phyloP scores from a whole-genome alignment of 2,888 invertebrate genomes.

The Epistrophe grossulariae region DNA sequence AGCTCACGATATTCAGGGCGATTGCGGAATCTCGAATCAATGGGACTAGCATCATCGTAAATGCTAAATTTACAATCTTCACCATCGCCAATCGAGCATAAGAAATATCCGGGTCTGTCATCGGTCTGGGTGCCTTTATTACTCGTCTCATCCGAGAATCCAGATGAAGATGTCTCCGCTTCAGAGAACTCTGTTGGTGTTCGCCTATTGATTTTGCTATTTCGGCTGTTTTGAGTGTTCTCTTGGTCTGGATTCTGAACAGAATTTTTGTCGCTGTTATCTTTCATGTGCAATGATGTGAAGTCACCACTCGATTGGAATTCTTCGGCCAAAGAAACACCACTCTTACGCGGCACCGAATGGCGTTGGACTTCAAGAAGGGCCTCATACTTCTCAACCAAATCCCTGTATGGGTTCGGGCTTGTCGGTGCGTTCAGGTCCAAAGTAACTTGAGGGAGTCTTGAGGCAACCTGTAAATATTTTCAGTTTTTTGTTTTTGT shows the following conservation, averaged over 20 bases:
- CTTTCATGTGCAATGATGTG: conserved; percentile 78
- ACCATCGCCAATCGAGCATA: conserved; percentile 93
- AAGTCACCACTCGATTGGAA: conserved; percentile 90
- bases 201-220: conserved; percentile 85
- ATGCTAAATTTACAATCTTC: conserved; percentile 94
- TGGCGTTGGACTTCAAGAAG: conserved; percentile 90
- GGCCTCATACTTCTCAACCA: conserved; percentile 94
- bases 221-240: conserved; percentile 81
- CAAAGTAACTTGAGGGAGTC: conserved; percentile 78
- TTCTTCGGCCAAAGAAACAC: conserved; percentile 85
- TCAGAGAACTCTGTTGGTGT: conserved; percentile 93
- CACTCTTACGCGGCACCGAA: conserved; percentile 85
- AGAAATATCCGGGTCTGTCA: conserved; percentile 90
- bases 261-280: conserved; percentile 54
- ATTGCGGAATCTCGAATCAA: conserved; percentile 92
- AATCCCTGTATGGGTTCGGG: conserved; percentile 89
- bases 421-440: conserved; percentile 82
- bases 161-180: conserved; percentile 93
- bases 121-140: conserved; percentile 94
- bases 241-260: conserved; percentile 55
- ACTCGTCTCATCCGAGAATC: conserved; percentile 93
- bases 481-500: conserved; percentile 59
- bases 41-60: conserved; percentile 91
- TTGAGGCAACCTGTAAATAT: conserved; percentile 78
- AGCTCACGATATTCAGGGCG: conserved; percentile 92